These are phyloP conservation scores for Gavia stellata DNA, from an alignment of 2,113 vertebrate species.

Conservation along the genomic window DNA sequence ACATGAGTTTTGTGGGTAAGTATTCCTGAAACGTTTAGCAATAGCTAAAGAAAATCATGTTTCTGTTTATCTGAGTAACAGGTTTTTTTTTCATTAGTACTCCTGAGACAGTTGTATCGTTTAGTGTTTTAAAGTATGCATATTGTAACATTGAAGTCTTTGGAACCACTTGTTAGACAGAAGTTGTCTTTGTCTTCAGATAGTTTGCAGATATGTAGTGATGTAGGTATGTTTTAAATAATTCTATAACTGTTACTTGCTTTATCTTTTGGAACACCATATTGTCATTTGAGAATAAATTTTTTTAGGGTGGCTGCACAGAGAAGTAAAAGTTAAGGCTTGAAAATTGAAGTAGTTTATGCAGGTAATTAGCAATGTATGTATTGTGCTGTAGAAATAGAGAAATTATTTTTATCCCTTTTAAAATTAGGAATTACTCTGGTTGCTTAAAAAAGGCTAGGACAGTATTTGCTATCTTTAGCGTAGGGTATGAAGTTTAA, in stretches of 20 bases:
- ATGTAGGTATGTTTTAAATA: slow-evolving; percentile 65
- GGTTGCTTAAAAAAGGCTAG: slow-evolving; percentile 66
- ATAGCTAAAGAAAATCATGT: slow-evolving; percentile 73
- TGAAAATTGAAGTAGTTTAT: slow-evolving; percentile 69
- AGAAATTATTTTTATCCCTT: slow-evolving; percentile 68
- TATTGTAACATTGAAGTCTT: slow-evolving; percentile 67
- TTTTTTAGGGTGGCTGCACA: slow-evolving; percentile 61
- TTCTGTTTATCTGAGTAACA: slow-evolving; percentile 67
- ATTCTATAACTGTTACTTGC: slow-evolving; percentile 63
- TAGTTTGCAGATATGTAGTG: slow-evolving; percentile 61
- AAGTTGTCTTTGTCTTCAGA: slow-evolving; percentile 63
- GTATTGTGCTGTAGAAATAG: slow-evolving; percentile 70
- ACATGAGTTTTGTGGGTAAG: slow-evolving; percentile 79
- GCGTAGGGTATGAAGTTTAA: slow-evolving; percentile 71
- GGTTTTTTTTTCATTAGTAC: slow-evolving; percentile 54
- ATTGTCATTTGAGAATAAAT: slow-evolving; percentile 63
- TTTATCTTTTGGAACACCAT: slow-evolving; percentile 64
- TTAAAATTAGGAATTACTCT: slow-evolving; percentile 55
- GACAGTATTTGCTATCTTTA: slow-evolving; percentile 63
- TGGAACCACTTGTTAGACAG: slow-evolving; percentile 68
- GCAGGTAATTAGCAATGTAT: slow-evolving; percentile 73
- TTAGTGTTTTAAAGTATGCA: slow-evolving; percentile 68
- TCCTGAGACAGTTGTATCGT: slow-evolving; percentile 62
- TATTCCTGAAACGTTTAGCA: slow-evolving; percentile 75
- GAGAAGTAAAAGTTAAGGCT: slow-evolving; percentile 62